phyloP scores from a whole-genome alignment of 1,140 invertebrate genomes.

The Delia radicum region DNA sequence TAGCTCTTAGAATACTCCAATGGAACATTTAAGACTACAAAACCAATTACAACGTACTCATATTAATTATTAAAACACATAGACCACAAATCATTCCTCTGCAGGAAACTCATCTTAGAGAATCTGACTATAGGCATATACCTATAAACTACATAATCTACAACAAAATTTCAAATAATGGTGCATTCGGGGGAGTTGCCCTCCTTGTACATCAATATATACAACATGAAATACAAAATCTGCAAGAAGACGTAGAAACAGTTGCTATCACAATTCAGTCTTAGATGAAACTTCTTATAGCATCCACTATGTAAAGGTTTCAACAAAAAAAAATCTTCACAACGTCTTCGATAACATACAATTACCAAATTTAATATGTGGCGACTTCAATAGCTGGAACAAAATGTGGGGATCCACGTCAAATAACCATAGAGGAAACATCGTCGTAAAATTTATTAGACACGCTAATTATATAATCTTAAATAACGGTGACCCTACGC shows the following conservation, averaged over 20 bases:
- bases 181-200: constrained; percentile 29
- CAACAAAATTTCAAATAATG: constrained; percentile 25
- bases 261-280: constrained; percentile 27
- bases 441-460: constrained; percentile 4
- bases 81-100: constrained; percentile 28
- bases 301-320: constrained; percentile 25
- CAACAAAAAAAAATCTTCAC: constrained; percentile 18
- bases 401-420: constrained; percentile 23
- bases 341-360: neutral
- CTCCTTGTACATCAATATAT: constrained; percentile 30
- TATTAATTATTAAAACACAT: constrained; percentile 31
- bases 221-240: constrained; percentile 12
- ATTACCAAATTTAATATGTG: constrained; percentile 6
- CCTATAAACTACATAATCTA: constrained; percentile 26
- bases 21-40: constrained; percentile 30
- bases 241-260: constrained; percentile 22
- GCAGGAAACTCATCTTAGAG: constrained; percentile 32
- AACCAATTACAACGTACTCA: constrained; percentile 30
- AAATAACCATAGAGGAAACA: constrained; percentile 28
- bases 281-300: constrained; percentile 25
- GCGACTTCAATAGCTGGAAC: constrained; percentile 31
- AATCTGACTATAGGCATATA: neutral
- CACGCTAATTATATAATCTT: constrained; percentile 19
- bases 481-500: constrained; percentile 23
- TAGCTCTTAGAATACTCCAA: constrained; percentile 28